Evolutionary conservation across 2,888 invertebrate genomes (phyloP), one percentile per base, ranked within the genome.

Genomic region (Temnothorax ravouxi): DNA sequence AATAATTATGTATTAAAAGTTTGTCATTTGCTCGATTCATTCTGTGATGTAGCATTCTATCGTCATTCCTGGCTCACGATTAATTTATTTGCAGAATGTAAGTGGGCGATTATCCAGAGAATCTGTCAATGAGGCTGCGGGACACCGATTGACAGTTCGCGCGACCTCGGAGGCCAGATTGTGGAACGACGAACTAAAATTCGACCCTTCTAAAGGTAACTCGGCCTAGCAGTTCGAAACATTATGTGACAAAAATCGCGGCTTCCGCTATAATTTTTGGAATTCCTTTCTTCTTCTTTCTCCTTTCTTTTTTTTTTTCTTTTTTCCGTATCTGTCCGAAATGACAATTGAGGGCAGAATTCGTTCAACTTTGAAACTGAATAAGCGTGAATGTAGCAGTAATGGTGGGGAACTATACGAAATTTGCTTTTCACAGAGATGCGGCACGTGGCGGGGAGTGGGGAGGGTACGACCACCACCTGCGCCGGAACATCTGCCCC

Each of bases 121-220:
- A 81, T 87, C 94, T 91, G 88, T 92, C 29, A 91, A 84, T 64
- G 91, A 93, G 15, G 79, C 90, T 47, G 74, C 87, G 50, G 92
- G 92, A 18, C 92, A 93, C 2, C 95, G 96, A 69, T 94, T 97
- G 72, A 96, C 96, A 9, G 96, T 97, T 34, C 95, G 97, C 74
- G 97, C 97, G 3, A 96, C 97, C 96, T 96, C 97, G 2, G 96
- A 97, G 93, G 96, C 96, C 38, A 90, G 91, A 67, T 50, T 67
- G 64, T 94, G 94, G 93, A 92, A 84, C 47, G 91, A 88, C 15
- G 67, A 72, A 61, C 59, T 71, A 44, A 86, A 86, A 38, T 64
- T 72, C 8, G 86, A 86, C 13, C 47, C 66, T 21, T 84, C 67
- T 34, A 88, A 88, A 69, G 81, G 66, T 64, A 84, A 71, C n/a